These are phyloP conservation scores for Rhinoraja longicauda DNA, from an alignment of 2,797 vertebrate genomes.

Conservation along the genomic window DNA sequence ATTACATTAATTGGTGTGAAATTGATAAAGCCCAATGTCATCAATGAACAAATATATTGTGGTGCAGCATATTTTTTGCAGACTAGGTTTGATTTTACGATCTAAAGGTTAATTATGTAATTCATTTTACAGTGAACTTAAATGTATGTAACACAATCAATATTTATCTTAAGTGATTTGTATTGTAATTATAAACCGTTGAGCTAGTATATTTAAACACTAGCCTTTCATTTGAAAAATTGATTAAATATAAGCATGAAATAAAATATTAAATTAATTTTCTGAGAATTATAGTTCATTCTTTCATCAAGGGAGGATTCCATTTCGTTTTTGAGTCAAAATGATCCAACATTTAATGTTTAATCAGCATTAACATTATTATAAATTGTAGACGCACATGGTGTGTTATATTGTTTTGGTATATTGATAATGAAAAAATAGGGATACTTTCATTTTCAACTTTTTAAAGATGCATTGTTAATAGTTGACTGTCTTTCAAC, in stretches of 20 bases:
- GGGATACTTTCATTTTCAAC: neutral
- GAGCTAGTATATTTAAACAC: neutral
- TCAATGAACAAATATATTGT: neutral
- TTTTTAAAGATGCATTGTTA: neutral
- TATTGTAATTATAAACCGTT: neutral
- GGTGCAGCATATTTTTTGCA: neutral
- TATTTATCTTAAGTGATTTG: neutral
- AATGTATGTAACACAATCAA: slow-evolving; percentile 6
- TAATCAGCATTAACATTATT: neutral
- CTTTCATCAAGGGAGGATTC: neutral
- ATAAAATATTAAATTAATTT: slow-evolving; percentile 21
- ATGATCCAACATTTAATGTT: neutral
- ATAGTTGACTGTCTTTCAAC: neutral
- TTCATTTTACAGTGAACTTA: neutral
- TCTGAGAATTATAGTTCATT: slow-evolving; percentile 15
- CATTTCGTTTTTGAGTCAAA: neutral
- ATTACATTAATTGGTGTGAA: neutral
- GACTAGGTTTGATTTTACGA: neutral
- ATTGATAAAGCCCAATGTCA: neutral
- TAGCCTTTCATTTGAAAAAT: slow-evolving; percentile 14
- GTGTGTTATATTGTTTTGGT: neutral
- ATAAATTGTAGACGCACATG: neutral
- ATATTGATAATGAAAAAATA: neutral
- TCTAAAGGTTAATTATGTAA: slow-evolving; percentile 5
- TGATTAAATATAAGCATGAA: slow-evolving; percentile 20